Evolutionary conservation across 2,888 invertebrate genomes (phyloP).

Genomic region (Oasisia sp.): DNA sequence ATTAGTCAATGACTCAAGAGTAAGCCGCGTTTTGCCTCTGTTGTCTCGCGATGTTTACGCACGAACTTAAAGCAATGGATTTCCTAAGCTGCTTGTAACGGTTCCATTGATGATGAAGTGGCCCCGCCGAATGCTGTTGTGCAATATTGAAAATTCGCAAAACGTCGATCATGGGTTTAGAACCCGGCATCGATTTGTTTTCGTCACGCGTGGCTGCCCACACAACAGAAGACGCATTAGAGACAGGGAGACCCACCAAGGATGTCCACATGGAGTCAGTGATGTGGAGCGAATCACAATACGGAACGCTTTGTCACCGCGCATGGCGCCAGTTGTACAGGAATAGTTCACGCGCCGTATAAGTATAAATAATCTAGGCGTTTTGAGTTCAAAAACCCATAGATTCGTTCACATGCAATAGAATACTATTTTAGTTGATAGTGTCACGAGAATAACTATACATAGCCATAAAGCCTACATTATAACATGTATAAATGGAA

Average conservation of each 20-base stretch:
- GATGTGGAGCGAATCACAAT: background rate
- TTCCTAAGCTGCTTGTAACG: background rate
- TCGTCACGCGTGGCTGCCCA: background rate
- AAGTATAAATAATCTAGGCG: background rate
- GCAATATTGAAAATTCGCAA: background rate
- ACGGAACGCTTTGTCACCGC: background rate
- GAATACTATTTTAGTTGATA: too few relatives aligned
- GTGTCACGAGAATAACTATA: background rate
- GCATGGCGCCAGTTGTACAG: background rate
- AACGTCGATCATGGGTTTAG: background rate
- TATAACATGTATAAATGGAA: background rate
- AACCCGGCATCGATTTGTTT: background rate
- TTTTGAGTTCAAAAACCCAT: background rate
- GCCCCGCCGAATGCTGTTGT: background rate
- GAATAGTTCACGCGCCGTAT: background rate
- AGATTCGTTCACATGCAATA: background rate
- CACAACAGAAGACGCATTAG: background rate
- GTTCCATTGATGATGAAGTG: background rate
- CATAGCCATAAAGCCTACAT: background rate
- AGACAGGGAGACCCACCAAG: background rate
- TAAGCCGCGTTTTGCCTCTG: background rate
- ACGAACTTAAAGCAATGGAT: background rate
- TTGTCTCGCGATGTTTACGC: background rate
- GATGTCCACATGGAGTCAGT: background rate
- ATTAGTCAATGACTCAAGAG: constrained; percentile 4